Conservation (phyloP, 1,140 invertebrate genomes). For the Zaprionus ornatus region DNA sequence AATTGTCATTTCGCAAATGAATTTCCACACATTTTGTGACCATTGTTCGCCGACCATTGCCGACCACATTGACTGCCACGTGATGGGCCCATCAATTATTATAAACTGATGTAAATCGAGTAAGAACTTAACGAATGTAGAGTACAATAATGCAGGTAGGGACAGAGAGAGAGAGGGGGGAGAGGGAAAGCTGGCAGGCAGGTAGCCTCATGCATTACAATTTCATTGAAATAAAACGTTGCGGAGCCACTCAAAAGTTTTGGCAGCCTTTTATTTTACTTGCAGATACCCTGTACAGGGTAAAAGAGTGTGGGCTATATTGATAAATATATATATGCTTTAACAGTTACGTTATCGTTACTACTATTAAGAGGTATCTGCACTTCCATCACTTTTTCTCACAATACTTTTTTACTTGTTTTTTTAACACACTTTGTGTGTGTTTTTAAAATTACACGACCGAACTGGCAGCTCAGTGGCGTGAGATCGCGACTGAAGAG, state of each 20-base stretch:
- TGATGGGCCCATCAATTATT: neutral
- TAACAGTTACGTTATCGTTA: neutral
- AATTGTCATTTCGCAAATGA: slow-evolving; percentile 2
- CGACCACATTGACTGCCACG: neutral
- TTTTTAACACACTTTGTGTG: slow-evolving; percentile 7
- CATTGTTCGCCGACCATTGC: neutral
- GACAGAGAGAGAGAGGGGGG: neutral
- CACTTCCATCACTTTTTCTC: neutral
- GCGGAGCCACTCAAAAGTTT: slow-evolving; percentile 28
- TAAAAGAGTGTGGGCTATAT: neutral
- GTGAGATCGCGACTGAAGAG: slow-evolving; percentile 6
- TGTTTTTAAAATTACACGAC: slow-evolving; percentile 62
- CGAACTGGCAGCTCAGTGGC: slow-evolving; percentile 43
- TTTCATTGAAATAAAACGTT: slow-evolving; percentile 65
- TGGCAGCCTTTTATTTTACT: slow-evolving; percentile 8
- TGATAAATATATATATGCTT: neutral
- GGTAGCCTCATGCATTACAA: slow-evolving; percentile 42
- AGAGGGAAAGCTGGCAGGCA: neutral
- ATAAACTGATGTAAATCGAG: neutral
- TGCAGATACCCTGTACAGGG: slow-evolving; percentile 2
- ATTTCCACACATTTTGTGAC: neutral
- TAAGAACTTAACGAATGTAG: neutral
- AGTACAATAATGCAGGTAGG: neutral
- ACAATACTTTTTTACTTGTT: slow-evolving; percentile 20
- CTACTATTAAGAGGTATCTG: neutral